Evolutionary conservation across 2,797 vertebrate species (phyloP), one percentile per base, ranked within the genome.

Genomic region (Gymnothorax reevesii): DNA sequence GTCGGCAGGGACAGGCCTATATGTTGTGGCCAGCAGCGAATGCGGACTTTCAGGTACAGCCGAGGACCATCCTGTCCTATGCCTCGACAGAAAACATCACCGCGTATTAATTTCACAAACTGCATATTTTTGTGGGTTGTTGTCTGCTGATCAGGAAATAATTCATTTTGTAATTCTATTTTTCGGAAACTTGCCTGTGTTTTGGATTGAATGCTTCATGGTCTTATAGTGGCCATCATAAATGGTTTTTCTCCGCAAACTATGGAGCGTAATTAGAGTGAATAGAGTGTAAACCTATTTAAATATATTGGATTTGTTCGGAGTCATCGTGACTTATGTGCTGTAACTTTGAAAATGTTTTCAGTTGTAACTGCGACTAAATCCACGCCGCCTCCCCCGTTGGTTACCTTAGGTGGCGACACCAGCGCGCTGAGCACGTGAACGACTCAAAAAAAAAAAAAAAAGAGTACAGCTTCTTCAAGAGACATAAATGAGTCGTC

Each of bases 321-420:
- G 7, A 8, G 6, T 9, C 77, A 22, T 49, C 20, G 77, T 54
- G 17, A 80, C 52, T 55, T 80, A 1, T 54, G 33, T 52, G 73
- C 52, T 77, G 73, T 49, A 8, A 52, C 33, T 49, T 77, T 52
- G 49, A 77, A 33, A 75, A 22, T 55, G 6, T 42, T 1, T 42
- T 42, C 2, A n/a, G 52, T 20, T 80, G 9, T 55, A 80, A 55
- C n/a, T 52, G n/a, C 77, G 55, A 80, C 22, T 52, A 80, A 55
- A 80, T 55, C 77, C 52, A 55, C 7, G 49, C 22, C 54, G 2
- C 8, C 6, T n/a, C 9, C 7, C 8, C 71, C 42, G 71, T 42
- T 4, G 71, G 71, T 33, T 10, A n/a, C 77, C 7, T 80, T 77
- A n/a, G 84, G 69, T 75, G 12, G 71, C 73, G 75, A 77, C 57